A percentile compares a stretch with the other conserved stretches of the same genome.
These are phyloP conservation scores for Lasioglossum zephyrum DNA, from an alignment of 2,888 invertebrate species.

Conservation along the genomic window DNA sequence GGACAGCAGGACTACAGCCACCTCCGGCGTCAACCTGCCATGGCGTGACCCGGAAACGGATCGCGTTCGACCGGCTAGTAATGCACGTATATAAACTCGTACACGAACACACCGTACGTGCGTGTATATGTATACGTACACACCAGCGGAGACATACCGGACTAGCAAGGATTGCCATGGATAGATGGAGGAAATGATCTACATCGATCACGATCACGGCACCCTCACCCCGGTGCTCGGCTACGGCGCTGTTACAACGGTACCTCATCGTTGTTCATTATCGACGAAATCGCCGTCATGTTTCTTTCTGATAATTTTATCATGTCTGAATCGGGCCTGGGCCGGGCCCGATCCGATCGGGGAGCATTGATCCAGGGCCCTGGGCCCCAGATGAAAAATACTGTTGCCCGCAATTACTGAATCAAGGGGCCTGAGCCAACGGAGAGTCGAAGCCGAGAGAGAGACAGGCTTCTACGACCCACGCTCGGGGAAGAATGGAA, in stretches of 20 bases:
- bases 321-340: slow-evolving; percentile 39
- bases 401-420: slow-evolving; percentile 50
- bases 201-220: slow-evolving; percentile 83
- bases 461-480: slow-evolving; percentile 27
- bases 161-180: slow-evolving; percentile 69
- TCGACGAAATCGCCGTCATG: slow-evolving; percentile 53
- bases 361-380: slow-evolving; percentile 27
- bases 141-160: slow-evolving; percentile 54
- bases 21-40: slow-evolving; percentile 79
- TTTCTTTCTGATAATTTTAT: slow-evolving; percentile 58
- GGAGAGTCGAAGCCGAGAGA: neutral
- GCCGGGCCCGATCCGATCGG: slow-evolving; percentile 35
- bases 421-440: slow-evolving; percentile 23
- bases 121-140: slow-evolving; percentile 27
- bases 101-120: slow-evolving; percentile 14
- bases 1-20: slow-evolving; percentile 68
- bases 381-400: slow-evolving; percentile 33
- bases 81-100: slow-evolving; percentile 29
- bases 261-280: slow-evolving; percentile 66
- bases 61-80: slow-evolving; percentile 55
- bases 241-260: slow-evolving; percentile 72
- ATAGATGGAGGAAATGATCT: slow-evolving; percentile 80
- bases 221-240: slow-evolving; percentile 65
- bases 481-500: slow-evolving; percentile 42
- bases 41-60: slow-evolving; percentile 81